Base-by-base conservation (phyloP, 2,888 invertebrate genomes). In the Orchesellides sinensis region DNA sequence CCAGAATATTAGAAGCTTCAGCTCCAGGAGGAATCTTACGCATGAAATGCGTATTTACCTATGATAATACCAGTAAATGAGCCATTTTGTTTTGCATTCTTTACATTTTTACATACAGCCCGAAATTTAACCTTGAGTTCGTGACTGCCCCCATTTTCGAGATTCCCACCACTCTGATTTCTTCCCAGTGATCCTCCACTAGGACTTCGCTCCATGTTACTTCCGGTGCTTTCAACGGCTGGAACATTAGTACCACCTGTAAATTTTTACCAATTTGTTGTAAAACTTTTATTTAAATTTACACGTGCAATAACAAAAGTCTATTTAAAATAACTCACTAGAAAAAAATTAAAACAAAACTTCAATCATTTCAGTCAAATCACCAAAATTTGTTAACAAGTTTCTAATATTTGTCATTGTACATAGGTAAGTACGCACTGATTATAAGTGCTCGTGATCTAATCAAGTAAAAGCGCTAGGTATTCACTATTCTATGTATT, bases 1-100 rank as follows among this genome's bases (percentile, higher is more conserved):
- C 98, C 77, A 99, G 92, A 88, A 99, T 98, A 90, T 99, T 99
- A 83, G 98, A 97, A 0, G 98, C 98, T 91, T 99, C 99, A 0
- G 98, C 96, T 17, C 98, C 99, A 0, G 94, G 93, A 14, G 99
- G 99, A 90, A 99, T 96, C 92, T 99, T 99, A 84, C 96, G 93
- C 96, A 98, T 96, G 89, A 98, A 98, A 88, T 97, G 93, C 75
- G 95, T 94, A 90, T 98, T 98, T 85, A 94, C 93, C 92, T 96
- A 92, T 75, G 84, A 54, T 27, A 19, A 47, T 21, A 47, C 8
- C 12, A 29, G 19, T 19, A 35, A 77, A 49, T 8, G 2, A 8
- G 2, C n/a, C 40, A 40, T 40, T n/a, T 10, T 32, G 10, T 6
- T 6, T 10, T 32, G 32, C 10, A 32, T 10, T n/a, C n/a, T n/a